Percentiles rank a stretch among this genome's conserved stretches.
These are phyloP conservation scores for Shargacucullia verbasci DNA, from an alignment of 2,888 invertebrate species.

Conservation along the genomic window DNA sequence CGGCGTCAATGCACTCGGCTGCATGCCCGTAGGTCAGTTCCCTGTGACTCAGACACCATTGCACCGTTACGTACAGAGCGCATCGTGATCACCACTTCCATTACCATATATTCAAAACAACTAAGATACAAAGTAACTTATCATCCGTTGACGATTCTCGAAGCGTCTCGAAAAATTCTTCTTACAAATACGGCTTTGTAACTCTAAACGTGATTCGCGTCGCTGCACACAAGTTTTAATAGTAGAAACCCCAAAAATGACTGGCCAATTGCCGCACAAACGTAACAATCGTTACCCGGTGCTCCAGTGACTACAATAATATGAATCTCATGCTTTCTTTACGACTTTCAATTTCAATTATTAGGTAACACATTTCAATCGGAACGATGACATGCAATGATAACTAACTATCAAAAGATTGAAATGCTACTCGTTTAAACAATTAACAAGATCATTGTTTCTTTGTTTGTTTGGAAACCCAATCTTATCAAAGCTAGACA, in stretches of 20 bases:
- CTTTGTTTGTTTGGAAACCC: conserved; percentile 32
- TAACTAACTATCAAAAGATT: conserved; percentile 36
- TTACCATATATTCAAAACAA: conserved; percentile 37
- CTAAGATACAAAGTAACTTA: conserved; percentile 29
- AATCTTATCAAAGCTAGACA: conserved; percentile 30
- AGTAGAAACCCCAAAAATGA: conserved; percentile 63
- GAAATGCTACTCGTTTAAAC: conserved; percentile 41
- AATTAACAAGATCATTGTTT: conserved; percentile 40
- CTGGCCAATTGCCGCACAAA: conserved; percentile 69
- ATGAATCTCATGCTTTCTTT: conserved; percentile 76
- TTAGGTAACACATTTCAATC: conserved; percentile 65
- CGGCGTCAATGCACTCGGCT: conserved; percentile 87
- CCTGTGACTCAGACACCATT: conserved; percentile 85
- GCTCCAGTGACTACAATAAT: conserved; percentile 84
- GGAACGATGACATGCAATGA: conserved; percentile 45
- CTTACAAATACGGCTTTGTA: conserved; percentile 58
- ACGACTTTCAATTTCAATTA: conserved; percentile 81
- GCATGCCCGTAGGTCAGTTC: conserved; percentile 89
- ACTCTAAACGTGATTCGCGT: conserved; percentile 7
- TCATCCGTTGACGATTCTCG: conserved; percentile 25
- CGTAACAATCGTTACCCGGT: conserved; percentile 82
- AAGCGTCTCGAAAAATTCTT: not conserved
- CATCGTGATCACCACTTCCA: conserved; percentile 77
- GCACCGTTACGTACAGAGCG: conserved; percentile 84
- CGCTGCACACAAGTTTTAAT: conserved; percentile 26